A percentile compares a stretch with the other conserved stretches of the same genome.
Conservation (phyloP, 1,140 invertebrate species). For the Chironomus tepperi region DNA sequence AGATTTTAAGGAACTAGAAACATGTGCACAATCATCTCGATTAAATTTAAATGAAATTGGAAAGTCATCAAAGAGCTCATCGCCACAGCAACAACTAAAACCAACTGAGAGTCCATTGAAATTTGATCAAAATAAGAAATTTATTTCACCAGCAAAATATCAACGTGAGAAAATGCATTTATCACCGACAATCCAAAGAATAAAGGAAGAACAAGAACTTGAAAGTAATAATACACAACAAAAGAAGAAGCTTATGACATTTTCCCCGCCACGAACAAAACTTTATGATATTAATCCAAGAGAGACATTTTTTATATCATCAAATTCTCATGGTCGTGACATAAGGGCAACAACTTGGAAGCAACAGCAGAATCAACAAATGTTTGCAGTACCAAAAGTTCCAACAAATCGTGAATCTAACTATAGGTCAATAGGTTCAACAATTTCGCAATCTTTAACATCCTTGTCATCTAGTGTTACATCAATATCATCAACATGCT, state of each 20-base stretch:
- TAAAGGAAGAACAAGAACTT: slow-evolving; percentile 25
- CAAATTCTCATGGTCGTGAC: slow-evolving; percentile 31
- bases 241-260: not conserved
- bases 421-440: slow-evolving; percentile 27
- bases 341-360: slow-evolving; percentile 32
- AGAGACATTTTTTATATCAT: slow-evolving; percentile 29
- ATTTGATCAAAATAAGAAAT: not conserved
- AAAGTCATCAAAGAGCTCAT: not conserved
- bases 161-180: not conserved
- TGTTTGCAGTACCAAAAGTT: slow-evolving; percentile 26
- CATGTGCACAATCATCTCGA: slow-evolving; percentile 37
- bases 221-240: slow-evolving; percentile 24
- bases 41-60: slow-evolving; percentile 37
- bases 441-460: slow-evolving; percentile 26
- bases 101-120: not conserved
- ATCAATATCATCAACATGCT: not conserved
- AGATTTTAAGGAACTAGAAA: slow-evolving; percentile 37
- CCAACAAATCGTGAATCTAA: not conserved
- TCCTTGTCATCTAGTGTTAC: slow-evolving; percentile 28
- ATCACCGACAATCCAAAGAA: not conserved
- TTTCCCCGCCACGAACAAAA: not conserved
- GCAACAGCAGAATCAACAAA: slow-evolving; percentile 28
- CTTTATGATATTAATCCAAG: not conserved
- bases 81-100: not conserved
- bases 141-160: not conserved